Conservation (phyloP, 2,888 invertebrate species). For the Apodemia zela region DNA sequence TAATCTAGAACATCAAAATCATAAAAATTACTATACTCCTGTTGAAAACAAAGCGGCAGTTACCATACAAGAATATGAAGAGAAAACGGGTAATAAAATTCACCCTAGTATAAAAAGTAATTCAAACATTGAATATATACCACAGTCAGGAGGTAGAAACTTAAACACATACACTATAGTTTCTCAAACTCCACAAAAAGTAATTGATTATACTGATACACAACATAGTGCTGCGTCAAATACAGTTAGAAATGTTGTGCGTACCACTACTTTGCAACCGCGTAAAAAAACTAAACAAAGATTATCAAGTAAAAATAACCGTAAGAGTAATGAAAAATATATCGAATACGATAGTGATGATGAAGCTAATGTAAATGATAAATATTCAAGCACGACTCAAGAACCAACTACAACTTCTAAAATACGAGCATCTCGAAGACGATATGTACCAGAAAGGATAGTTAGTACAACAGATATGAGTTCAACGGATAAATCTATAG, state of each 20-base stretch:
- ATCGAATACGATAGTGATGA: slow-evolving; percentile 51
- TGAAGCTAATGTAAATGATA: slow-evolving; percentile 40
- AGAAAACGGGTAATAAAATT: slow-evolving; percentile 36
- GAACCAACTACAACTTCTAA: slow-evolving; percentile 46
- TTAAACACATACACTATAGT: slow-evolving; percentile 33
- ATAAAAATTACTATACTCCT: slow-evolving; percentile 56
- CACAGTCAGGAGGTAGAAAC: slow-evolving; percentile 43
- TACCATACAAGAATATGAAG: slow-evolving; percentile 53
- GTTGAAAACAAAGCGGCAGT: slow-evolving; percentile 56
- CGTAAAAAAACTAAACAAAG: slow-evolving; percentile 24
- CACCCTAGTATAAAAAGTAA: slow-evolving; percentile 24
- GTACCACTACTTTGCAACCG: slow-evolving; percentile 34
- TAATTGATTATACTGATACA: slow-evolving; percentile 37
- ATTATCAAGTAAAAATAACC: slow-evolving; percentile 30
- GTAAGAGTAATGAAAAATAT: slow-evolving; percentile 40
- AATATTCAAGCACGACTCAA: slow-evolving; percentile 33
- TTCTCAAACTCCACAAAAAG: slow-evolving; percentile 32
- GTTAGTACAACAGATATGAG: slow-evolving; percentile 35
- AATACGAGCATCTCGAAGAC: slow-evolving; percentile 45
- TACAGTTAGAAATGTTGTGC: slow-evolving; percentile 41
- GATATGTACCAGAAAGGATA: slow-evolving; percentile 34
- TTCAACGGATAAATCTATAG: slow-evolving; percentile 30
- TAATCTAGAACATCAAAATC: slow-evolving; percentile 57
- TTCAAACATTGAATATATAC: slow-evolving; percentile 32
- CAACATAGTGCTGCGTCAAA: slow-evolving; percentile 51